Percentiles rank a stretch among this genome's conserved stretches.
These are phyloP conservation scores for Rhadina sibilatrix DNA, from an alignment of 2,113 vertebrate species.

Conservation along the genomic window DNA sequence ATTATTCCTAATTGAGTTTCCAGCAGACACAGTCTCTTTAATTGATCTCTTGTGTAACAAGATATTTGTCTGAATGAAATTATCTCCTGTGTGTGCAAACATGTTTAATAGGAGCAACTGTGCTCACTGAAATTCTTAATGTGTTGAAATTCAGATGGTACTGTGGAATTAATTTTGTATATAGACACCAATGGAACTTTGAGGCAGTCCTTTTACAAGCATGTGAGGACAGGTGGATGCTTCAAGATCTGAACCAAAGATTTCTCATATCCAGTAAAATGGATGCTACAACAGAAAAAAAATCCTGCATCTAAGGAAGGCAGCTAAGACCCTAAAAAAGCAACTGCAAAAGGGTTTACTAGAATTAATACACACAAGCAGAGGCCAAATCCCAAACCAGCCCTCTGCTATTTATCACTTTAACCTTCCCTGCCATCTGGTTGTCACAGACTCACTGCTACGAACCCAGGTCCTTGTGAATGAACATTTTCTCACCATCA, in stretches of 20 bases:
- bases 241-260: neutral
- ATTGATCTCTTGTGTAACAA: conserved; percentile 9
- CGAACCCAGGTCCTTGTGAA: neutral
- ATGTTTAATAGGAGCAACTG: neutral
- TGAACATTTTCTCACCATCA: neutral
- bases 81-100: neutral
- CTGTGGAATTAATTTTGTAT: neutral
- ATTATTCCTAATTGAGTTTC: conserved; percentile 6
- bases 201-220: neutral
- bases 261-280: neutral
- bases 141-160: neutral
- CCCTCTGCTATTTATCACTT: neutral
- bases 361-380: neutral
- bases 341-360: neutral
- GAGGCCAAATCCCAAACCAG: neutral
- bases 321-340: neutral
- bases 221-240: neutral
- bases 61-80: neutral
- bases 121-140: neutral
- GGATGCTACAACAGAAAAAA: neutral
- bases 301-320: neutral
- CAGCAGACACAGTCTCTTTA: neutral
- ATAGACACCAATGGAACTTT: neutral
- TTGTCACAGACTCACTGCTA: neutral
- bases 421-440: neutral